Evolutionary conservation across 2,888 invertebrate species (phyloP), one percentile per base, ranked within the genome.

Genomic region (Molanna angustata): DNA sequence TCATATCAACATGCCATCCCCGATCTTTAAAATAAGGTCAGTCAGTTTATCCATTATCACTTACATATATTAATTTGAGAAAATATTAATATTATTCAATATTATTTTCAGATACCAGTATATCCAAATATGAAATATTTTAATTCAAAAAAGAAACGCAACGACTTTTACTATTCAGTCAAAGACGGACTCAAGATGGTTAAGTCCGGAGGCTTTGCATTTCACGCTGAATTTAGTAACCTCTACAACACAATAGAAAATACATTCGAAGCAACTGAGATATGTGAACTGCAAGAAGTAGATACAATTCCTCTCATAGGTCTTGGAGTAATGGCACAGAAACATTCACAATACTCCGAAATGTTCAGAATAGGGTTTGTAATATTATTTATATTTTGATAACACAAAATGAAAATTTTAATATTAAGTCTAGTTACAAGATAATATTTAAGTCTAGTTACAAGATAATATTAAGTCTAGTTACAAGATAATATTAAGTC

Each of bases 331-430:
- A 20, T 59, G 45, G 54, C 40, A 31, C 33, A 49, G 17, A 59
- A 59, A 37, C 17, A 52, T 40, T 59, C 59, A 1, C 56, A 48
- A 19, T 59, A 57, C 40, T 51, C 59, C 4, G 59, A 59, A 32
- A 49, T 59, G 52, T 59, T 59, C 17, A 52, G 47, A 52, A 50
- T 56, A 11, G 59, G 59, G 59, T 59, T n/a, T n/a, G n/a, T n/a
- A n/a, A n/a, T n/a, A n/a, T n/a, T n/a, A n/a, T n/a, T n/a, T n/a
- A n/a, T n/a, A n/a, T n/a, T n/a, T n/a, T n/a, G n/a, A n/a, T n/a
- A n/a, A n/a, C n/a, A n/a, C n/a, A n/a, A n/a, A n/a, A n/a, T n/a
- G n/a, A n/a, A n/a, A n/a, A n/a, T n/a, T n/a, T n/a, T n/a, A n/a
- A n/a, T n/a, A n/a, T n/a, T n/a, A n/a, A n/a, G n/a, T n/a, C n/a